phyloP scores from a whole-genome alignment of 2,113 vertebrate genomes.

The Platysteira castanea region DNA sequence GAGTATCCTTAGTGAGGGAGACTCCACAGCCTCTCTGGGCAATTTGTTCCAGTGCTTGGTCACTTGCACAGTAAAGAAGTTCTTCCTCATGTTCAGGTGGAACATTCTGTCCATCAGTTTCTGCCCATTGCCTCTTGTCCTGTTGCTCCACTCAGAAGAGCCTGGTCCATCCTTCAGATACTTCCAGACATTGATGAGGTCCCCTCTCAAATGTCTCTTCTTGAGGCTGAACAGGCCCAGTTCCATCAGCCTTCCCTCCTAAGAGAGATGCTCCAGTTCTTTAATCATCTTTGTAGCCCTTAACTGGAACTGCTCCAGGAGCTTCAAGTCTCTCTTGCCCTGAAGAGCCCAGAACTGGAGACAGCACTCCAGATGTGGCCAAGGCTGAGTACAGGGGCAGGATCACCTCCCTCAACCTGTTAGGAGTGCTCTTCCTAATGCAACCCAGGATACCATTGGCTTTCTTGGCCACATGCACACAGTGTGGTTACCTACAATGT shows the following conservation, averaged over 20 bases:
- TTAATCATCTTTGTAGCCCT: not conserved
- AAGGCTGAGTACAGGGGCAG: not conserved
- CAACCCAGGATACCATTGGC: no score
- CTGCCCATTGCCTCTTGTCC: not conserved
- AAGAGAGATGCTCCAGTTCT: not conserved
- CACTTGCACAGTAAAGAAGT: not conserved
- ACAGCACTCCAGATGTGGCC: no score
- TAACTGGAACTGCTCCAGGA: not conserved
- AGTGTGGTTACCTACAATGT: rapidly evolving
- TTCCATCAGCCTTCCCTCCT: not conserved
- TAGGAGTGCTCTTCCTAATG: not conserved
- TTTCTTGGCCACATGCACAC: not conserved
- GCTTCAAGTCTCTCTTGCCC: not conserved
- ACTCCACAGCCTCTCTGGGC: not conserved
- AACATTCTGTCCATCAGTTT: not conserved
- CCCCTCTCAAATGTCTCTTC: not conserved
- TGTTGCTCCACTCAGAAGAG: not conserved
- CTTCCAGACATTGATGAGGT: not conserved
- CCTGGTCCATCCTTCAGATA: not conserved
- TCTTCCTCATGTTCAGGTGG: not conserved
- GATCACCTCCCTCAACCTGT: rapidly evolving
- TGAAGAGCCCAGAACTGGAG: not conserved
- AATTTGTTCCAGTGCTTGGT: no score
- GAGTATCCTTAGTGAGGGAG: not conserved
- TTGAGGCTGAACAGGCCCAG: not conserved